Evolutionary conservation across 2,113 vertebrate genomes (phyloP).

Genomic region (Noctilio leporinus): DNA sequence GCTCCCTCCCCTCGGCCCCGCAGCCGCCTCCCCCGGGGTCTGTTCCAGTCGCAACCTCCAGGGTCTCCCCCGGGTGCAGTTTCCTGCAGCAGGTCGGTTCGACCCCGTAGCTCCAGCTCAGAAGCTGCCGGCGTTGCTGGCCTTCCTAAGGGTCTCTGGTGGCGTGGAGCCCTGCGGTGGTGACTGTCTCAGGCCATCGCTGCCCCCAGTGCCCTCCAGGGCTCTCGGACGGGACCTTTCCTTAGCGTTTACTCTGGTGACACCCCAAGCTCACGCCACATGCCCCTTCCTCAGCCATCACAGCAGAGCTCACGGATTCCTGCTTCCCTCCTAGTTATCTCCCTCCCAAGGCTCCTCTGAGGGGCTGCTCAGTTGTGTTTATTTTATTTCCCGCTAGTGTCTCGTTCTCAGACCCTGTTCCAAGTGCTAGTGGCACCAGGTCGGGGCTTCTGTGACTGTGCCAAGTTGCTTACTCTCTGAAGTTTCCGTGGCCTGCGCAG

Average conservation of each 20-base stretch:
- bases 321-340: neutral
- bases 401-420: neutral
- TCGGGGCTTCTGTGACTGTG: neutral
- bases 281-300: neutral
- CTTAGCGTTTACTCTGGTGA: neutral
- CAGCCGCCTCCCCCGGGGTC: neutral
- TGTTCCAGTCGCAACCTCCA: neutral
- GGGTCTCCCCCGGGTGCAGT: neutral
- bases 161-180: too few species aligned
- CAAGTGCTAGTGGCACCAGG: neutral
- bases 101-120: too few species aligned
- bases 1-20: too few species aligned
- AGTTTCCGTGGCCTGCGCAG: neutral
- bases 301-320: neutral
- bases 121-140: neutral
- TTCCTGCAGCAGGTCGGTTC: too few species aligned
- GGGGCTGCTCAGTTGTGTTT: neutral
- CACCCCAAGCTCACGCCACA: neutral
- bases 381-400: neutral
- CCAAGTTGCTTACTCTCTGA: neutral
- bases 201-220: too few species aligned
- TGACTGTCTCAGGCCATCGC: too few species aligned
- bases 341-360: neutral
- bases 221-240: neutral
- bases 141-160: too few species aligned